Evolutionary conservation across 2,888 invertebrate species (phyloP), one percentile per base, ranked within the genome.

Genomic region (Ephialtes manifestator): DNA sequence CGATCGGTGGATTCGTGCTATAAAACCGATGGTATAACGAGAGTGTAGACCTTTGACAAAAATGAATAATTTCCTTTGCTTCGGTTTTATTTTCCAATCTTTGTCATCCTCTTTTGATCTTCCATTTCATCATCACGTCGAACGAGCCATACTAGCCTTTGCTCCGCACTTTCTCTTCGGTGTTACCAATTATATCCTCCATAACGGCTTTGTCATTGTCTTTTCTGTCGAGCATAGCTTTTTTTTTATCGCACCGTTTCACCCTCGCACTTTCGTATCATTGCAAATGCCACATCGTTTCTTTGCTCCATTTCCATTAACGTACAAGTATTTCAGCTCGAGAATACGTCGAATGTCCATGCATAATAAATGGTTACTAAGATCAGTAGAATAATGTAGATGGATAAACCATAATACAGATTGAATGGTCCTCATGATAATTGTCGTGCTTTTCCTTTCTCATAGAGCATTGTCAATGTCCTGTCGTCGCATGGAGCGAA

Each of bases 281-380:
- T 48, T 13, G 58, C 46, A 55, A 77, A 43, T 68, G 55, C 53
- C 20, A 24, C 39, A 39, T n/a, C 53, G 53, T 68, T 3, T 5
- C 13, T 20, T 24, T 43, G 24, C 35, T 18, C 15, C 35, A 60
- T 35, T 20, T n/a, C 39, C 60, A 55, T 63, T 43, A 80, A 72
- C 39, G 43, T 24, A 24, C 2, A 24, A 39, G 20, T 53, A 15
- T 53, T 43, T 10, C 48, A 65, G 39, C 24, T 39, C 58, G 24
- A 58, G 24, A 43, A 15, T 72, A 58, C 28, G 72, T 13, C 63
- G 35, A 11, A 39, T 63, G 24, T 39, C 39, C 65, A 65, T 53
- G 39, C 24, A 72, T 72, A 80, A 80, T 72, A 53, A 72, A 24
- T 65, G 65, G 72, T 80, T 53, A 72, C 63, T 35, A n/a, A n/a